Conservation (phyloP, 2,888 invertebrate genomes). For the Osedax frankpressi region DNA sequence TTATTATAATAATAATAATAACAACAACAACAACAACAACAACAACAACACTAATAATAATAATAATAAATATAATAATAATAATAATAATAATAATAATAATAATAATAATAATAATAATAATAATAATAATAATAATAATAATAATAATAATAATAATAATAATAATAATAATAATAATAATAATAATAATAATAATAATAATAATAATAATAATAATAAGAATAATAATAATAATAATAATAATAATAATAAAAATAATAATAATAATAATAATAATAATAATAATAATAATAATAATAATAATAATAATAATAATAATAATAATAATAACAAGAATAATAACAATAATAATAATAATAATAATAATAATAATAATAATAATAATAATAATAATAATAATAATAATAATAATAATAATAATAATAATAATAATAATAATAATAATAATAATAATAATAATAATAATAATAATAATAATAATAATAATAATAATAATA, state of each 20-base stretch:
- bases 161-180: not conserved
- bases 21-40: not conserved
- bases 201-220: not conserved
- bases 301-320: not conserved
- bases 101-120: not conserved
- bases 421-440: not conserved
- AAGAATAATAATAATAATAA: not conserved
- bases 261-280: not conserved
- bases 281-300: not conserved
- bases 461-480: not conserved
- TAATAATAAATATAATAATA: not conserved
- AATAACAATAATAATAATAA: not conserved
- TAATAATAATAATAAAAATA: not conserved
- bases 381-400: not conserved
- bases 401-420: not conserved
- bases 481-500: not conserved
- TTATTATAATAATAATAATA: not conserved
- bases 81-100: not conserved
- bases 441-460: not conserved
- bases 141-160: not conserved
- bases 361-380: not conserved
- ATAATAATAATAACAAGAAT: not conserved
- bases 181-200: not conserved
- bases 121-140: not conserved
- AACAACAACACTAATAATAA: not conserved